Evolutionary conservation across 1,140 invertebrate species (phyloP).

Genomic region (Ephestia elutella): DNA sequence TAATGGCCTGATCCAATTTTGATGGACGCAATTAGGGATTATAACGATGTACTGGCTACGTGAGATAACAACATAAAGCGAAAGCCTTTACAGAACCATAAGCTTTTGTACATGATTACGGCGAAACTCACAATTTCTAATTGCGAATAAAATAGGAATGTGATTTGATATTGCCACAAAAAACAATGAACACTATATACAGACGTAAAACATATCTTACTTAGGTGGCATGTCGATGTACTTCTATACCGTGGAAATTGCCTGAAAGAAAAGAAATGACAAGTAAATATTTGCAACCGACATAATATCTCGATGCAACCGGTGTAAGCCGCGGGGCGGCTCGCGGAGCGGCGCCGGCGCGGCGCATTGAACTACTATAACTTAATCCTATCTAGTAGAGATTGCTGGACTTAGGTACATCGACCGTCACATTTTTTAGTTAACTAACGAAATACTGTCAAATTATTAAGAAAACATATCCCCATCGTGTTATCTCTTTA

Average conservation of each 20-base stretch:
- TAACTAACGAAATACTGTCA: not conserved
- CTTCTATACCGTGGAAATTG: constrained; percentile 50
- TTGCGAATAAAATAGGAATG: not conserved
- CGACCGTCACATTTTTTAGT: not conserved
- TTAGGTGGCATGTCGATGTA: constrained; percentile 63
- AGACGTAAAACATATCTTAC: constrained; percentile 36
- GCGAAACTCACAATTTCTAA: no score
- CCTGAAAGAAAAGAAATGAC: constrained; percentile 58
- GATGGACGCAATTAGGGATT: not conserved
- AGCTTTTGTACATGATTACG: no score
- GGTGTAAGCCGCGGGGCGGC: no score
- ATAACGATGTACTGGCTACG: not conserved
- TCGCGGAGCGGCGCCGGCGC: no score
- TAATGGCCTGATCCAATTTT: not conserved
- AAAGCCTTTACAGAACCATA: no score
- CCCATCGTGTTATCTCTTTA: no score
- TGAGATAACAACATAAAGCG: not conserved
- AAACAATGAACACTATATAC: not conserved
- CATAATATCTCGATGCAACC: no score
- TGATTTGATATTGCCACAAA: constrained; percentile 6
- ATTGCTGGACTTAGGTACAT: not conserved
- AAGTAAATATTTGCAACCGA: constrained; percentile 24
- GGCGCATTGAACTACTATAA: not conserved
- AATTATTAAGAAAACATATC: no score
- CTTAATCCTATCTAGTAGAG: not conserved